A percentile compares a stretch with the other conserved stretches of the same genome.
Conservation (phyloP, 2,113 vertebrate genomes). For the Bambusicola thoracicus region DNA sequence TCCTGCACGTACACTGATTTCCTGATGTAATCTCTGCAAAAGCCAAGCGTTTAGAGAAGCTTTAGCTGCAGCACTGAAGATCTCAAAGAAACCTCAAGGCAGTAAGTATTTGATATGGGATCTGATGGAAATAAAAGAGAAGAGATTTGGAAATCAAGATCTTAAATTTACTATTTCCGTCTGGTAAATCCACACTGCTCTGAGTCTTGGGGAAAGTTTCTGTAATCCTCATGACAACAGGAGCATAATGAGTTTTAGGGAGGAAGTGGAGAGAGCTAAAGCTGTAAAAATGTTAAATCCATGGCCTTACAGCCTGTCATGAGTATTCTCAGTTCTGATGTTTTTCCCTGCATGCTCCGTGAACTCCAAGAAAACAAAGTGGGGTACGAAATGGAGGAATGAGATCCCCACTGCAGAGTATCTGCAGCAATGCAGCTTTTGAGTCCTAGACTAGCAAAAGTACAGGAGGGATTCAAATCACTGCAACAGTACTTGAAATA, state of each 20-base stretch:
- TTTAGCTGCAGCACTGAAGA: background rate
- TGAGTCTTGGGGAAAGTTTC: background rate
- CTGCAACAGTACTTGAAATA: background rate
- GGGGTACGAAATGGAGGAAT: background rate
- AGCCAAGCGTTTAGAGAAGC: background rate
- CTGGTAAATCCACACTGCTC: constrained; percentile 1
- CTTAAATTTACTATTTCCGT: constrained; percentile 24
- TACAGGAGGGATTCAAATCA: background rate
- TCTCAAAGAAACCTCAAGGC: background rate
- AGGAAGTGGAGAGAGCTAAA: background rate
- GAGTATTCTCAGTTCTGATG: background rate
- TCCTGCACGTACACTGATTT: background rate
- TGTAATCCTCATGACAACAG: background rate
- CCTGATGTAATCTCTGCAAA: background rate
- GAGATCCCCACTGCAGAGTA: background rate
- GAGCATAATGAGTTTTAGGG: background rate
- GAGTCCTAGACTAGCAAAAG: background rate
- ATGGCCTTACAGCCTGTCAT: background rate
- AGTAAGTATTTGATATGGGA: background rate
- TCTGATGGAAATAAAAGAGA: background rate
- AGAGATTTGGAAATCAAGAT: background rate
- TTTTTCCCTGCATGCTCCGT: background rate
- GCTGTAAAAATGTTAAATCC: background rate
- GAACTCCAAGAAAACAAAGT: background rate
- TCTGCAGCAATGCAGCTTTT: background rate